Base-by-base conservation (phyloP, 2,888 invertebrate genomes). In the Phania funesta region DNA sequence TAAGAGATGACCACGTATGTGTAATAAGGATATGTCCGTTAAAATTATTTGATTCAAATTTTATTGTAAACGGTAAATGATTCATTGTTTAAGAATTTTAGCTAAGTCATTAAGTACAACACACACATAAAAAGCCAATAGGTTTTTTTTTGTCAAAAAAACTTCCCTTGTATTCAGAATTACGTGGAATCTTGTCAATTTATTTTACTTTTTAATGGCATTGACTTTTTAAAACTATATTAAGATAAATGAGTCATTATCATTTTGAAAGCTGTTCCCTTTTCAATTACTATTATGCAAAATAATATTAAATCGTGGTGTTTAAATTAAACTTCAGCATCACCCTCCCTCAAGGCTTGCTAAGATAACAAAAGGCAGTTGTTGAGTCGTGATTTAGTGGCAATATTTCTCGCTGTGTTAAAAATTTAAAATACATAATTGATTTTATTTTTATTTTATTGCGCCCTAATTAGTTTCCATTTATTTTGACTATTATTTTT, bases 211-310 rank as follows among this genome's bases (percentile, higher is more conserved):
- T 82, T 80, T 81, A 85, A 84, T 83, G 84, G 84, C 84, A 80
- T 80, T 83, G 83, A 84, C 74, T 83, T 67, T 75, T 56, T 29
- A 80, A 20, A n/a, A n/a, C n/a, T 84, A 84, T 85, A 85, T 85
- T 84, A 85, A 85, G 85, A 85, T 85, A 84, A 85, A 85, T 85
- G 85, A 85, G 83, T 67, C 44, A 35, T 50, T 35, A 68, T 73
- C 44, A 73, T 24, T 62, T 48, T 24, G 3, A 35, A 56, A 24
- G 38, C 44, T 24, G 9, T 41, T 32, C 68, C 18, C 44, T 67
- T 76, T 60, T 60, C 32, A 60, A 64, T 67, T 41, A 60, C 7
- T 5, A 32, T 70, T 70, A 52, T 50, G 65, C 50, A 44, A 76
- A 41, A 18, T 67, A 62, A 70, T 82, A 70, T 65, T 64, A 26